Evolutionary conservation across 2,888 invertebrate species (phyloP), one percentile per base, ranked within the genome.

Genomic region (Tortrix viridana): DNA sequence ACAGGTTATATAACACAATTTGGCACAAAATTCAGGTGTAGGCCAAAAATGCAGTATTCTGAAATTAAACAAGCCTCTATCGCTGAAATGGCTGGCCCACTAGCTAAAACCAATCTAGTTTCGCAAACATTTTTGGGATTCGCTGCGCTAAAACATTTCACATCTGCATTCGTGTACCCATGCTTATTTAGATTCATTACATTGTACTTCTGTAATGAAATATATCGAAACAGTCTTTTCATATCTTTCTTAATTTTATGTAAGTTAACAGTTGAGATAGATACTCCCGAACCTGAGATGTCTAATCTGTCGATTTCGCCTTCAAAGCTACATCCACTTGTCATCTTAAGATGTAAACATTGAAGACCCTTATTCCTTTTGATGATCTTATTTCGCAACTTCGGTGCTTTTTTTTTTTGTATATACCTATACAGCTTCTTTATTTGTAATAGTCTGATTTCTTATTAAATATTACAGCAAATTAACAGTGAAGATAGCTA

Each of bases 91-190:
- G 26, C 32, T n/a, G 20, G 20, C 9, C 7, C 22, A 20, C 37
- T 20, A 16, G 47, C 47, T 48, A 22, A 38, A 57, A 32, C 22
- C 18, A 47, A 48, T 57, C 22, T 37, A 38, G 47, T 48, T 48
- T 18, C 47, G 47, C 47, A 57, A 46, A 44, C n/a, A 47, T 57
- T 57, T 47, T 57, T 48, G 38, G 47, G 37, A 57, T 12, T 18
- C 18, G 48, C 22, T n/a, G 38, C 48, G 22, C 9, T 12, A 20
- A 12, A 56, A 38, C 38, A 22, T 41, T 38, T 48, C 18, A 6
- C 46, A 22, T 37, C 47, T 32, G 44, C 20, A 46, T 20, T 9
- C 46, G 32, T n/a, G n/a, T n/a, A 9, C 20, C 7, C 14, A 6
- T 22, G 41, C 22, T 9, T 38, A 7, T 52, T 12, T 20, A 52